A percentile compares a stretch with the other conserved stretches of the same genome.
These are phyloP conservation scores for Pimephales promelas DNA, from an alignment of 2,113 vertebrate species.

Conservation along the genomic window DNA sequence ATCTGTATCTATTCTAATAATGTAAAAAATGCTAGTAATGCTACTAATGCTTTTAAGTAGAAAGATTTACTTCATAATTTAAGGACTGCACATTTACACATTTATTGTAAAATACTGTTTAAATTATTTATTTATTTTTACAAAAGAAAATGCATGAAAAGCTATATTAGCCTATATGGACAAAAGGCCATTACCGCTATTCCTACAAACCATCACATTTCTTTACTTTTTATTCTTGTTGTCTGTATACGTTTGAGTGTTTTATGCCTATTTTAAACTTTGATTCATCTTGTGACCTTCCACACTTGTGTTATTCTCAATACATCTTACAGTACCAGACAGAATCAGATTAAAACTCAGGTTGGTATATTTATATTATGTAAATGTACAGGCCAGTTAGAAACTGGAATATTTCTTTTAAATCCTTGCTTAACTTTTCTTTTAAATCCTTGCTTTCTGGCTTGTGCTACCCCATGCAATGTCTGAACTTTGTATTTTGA, in stretches of 20 bases:
- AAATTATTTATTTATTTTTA: not conserved
- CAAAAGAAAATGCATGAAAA: too few relatives aligned
- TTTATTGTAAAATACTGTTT: not conserved
- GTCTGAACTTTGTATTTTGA: too few relatives aligned
- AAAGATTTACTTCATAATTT: too few relatives aligned
- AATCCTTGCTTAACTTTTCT: too few relatives aligned
- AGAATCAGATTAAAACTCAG: not conserved
- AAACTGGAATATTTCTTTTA: too few relatives aligned
- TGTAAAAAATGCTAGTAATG: too few relatives aligned
- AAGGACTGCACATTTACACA: not conserved
- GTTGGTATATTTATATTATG: not conserved
- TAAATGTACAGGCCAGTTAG: too few relatives aligned
- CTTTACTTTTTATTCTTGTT: not conserved
- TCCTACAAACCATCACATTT: too few relatives aligned
- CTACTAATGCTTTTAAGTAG: too few relatives aligned
- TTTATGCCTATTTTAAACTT: not conserved
- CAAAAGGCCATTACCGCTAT: not conserved
- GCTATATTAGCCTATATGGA: not conserved
- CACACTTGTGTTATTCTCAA: not conserved
- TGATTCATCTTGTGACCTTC: not conserved
- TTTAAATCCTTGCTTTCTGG: too few relatives aligned
- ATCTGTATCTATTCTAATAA: too few relatives aligned
- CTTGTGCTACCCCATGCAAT: too few relatives aligned
- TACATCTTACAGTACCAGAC: not conserved
- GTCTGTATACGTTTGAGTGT: not conserved